These are phyloP conservation scores for Elaeidobius kamerunicus DNA, from an alignment of 2,888 invertebrate genomes.

Conservation along the genomic window DNA sequence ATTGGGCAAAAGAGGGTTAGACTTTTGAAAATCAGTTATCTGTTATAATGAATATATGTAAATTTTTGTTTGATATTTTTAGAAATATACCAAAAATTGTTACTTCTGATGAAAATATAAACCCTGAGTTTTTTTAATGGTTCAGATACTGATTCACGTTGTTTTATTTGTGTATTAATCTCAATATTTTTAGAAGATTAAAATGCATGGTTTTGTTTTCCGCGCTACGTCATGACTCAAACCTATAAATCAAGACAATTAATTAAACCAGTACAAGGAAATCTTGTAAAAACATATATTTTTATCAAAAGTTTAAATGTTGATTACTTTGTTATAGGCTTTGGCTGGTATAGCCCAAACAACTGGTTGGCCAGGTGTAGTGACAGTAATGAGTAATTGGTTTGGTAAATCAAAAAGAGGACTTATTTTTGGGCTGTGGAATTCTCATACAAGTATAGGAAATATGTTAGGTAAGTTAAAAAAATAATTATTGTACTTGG, in stretches of 20 bases:
- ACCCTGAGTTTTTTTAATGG: too few species aligned
- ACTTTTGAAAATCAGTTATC: too few species aligned
- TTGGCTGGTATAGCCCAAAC: slow-evolving; percentile 86
- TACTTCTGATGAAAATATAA: too few species aligned
- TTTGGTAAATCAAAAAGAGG: slow-evolving; percentile 89
- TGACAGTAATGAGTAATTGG: slow-evolving; percentile 93
- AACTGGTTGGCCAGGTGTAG: slow-evolving; percentile 96
- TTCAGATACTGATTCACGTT: too few species aligned
- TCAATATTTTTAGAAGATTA: neutral
- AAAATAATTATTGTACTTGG: too few species aligned
- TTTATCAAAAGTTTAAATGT: neutral
- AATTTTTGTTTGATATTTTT: too few species aligned
- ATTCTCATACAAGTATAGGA: slow-evolving; percentile 93
- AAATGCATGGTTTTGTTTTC: neutral
- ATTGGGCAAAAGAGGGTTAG: too few species aligned
- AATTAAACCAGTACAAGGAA: too few species aligned
- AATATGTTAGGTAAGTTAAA: slow-evolving; percentile 82
- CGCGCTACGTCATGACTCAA: neutral
- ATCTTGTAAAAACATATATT: too few species aligned
- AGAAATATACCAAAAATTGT: too few species aligned
- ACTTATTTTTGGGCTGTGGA: slow-evolving; percentile 95
- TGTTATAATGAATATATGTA: slow-evolving; percentile 1
- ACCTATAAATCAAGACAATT: too few species aligned
- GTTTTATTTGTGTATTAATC: too few species aligned
- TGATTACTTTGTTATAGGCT: slow-evolving; percentile 52